Evolutionary conservation across 2,113 vertebrate species (phyloP).

Genomic region (Vidua chalybeata): DNA sequence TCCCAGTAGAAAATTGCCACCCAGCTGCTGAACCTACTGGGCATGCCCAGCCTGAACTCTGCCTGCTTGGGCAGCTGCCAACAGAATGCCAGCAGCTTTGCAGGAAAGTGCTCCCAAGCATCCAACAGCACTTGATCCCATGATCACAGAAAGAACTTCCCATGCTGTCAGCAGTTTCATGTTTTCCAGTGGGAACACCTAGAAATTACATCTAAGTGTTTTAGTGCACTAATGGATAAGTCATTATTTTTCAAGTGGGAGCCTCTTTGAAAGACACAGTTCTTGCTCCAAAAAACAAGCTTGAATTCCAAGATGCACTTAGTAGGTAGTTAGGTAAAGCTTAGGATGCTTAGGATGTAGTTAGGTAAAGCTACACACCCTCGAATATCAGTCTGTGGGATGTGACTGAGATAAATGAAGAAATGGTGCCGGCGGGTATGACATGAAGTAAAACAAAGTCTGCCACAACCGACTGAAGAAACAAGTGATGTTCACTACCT

Average conservation of each 20-base stretch:
- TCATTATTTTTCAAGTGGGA: not conserved
- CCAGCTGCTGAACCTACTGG: not conserved
- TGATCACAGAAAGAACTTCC: not conserved
- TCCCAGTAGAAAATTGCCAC: not conserved
- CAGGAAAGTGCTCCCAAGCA: not conserved
- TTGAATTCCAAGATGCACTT: not conserved
- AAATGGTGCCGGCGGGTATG: rapidly evolving
- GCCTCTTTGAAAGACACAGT: not conserved
- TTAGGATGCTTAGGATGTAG: not conserved
- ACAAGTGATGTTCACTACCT: not conserved
- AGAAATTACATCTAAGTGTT: not conserved
- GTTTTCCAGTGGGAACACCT: not conserved
- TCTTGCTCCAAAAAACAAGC: not conserved
- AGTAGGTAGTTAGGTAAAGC: not conserved
- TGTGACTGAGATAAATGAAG: not conserved
- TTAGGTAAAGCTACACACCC: not conserved
- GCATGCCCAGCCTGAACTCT: not conserved
- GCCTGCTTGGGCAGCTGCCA: not conserved
- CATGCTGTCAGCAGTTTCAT: not conserved
- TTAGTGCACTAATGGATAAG: not conserved
- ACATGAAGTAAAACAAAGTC: not conserved
- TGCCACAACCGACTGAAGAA: not conserved
- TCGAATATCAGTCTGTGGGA: not conserved
- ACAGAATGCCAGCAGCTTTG: not conserved
- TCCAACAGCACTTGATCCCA: not conserved